These are phyloP conservation scores for Machimus rusticus DNA, from an alignment of 2,888 invertebrate species.

Conservation along the genomic window DNA sequence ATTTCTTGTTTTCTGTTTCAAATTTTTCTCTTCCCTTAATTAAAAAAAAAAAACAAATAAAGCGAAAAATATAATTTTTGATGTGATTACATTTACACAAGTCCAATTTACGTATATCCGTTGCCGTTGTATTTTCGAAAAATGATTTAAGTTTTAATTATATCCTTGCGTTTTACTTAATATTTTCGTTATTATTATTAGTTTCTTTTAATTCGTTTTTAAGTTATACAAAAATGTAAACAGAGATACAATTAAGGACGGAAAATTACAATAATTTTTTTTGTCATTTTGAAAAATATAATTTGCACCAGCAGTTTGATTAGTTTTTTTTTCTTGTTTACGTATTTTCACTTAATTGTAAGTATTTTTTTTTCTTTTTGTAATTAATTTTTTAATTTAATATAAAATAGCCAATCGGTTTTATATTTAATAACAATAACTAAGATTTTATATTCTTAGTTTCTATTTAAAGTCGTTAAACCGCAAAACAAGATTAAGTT, in stretches of 20 bases:
- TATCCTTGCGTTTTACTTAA: neutral
- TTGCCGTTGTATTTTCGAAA: neutral
- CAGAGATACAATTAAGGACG: neutral
- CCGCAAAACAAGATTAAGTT: neutral
- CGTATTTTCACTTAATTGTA: neutral
- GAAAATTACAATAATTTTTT: neutral
- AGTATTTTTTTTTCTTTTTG: neutral
- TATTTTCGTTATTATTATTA: neutral
- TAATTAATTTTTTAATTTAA: neutral
- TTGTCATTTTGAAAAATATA: neutral
- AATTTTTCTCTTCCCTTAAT: too few species aligned
- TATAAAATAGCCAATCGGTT: constrained; percentile 14
- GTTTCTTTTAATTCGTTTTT: neutral
- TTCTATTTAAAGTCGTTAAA: neutral
- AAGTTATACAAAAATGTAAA: neutral
- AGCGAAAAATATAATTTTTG: neutral
- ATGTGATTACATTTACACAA: neutral
- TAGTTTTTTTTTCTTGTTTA: neutral
- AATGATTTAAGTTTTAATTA: neutral
- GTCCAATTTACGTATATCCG: neutral
- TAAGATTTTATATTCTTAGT: neutral
- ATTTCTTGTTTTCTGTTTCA: neutral
- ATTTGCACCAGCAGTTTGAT: neutral
- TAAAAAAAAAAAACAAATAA: neutral
- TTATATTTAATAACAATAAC: neutral